These are phyloP conservation scores for Guaruba guarouba DNA, from an alignment of 2,113 vertebrate species.

Conservation along the genomic window DNA sequence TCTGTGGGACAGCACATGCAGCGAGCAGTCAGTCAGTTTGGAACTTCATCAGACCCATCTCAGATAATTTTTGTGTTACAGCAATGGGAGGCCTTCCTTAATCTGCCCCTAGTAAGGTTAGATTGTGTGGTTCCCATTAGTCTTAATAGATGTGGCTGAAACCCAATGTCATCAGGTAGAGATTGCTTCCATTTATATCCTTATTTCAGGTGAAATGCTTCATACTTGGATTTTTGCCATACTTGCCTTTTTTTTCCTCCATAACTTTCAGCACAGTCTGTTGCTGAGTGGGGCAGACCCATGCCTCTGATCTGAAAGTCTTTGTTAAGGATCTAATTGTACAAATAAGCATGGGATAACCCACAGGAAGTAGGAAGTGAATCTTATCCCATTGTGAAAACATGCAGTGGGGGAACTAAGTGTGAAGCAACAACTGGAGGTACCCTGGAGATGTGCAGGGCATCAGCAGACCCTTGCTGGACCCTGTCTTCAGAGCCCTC, in stretches of 20 bases:
- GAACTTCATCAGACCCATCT: not conserved
- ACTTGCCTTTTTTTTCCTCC: not conserved
- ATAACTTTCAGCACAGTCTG: not conserved
- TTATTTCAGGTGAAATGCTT: not conserved
- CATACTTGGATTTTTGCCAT: not conserved
- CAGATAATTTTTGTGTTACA: not conserved
- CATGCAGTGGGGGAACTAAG: not conserved
- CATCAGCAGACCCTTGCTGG: not conserved
- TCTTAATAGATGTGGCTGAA: not conserved
- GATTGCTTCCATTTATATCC: not conserved
- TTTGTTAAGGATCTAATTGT: not conserved
- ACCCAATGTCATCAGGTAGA: accelerated
- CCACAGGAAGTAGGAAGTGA: not conserved
- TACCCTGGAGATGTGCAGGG: not conserved
- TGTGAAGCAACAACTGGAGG: not conserved
- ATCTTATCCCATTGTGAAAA: not conserved
- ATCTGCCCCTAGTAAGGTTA: not conserved
- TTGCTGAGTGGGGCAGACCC: not conserved
- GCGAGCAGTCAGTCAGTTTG: not conserved
- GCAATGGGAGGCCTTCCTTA: not conserved
- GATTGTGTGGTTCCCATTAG: not conserved
- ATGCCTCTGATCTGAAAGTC: not conserved
- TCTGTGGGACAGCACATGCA: not conserved
- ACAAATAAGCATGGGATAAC: not conserved
- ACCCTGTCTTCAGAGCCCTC: not conserved